These are phyloP conservation scores for Decapterus maruadsi DNA, from an alignment of 2,797 vertebrate species.

Conservation along the genomic window DNA sequence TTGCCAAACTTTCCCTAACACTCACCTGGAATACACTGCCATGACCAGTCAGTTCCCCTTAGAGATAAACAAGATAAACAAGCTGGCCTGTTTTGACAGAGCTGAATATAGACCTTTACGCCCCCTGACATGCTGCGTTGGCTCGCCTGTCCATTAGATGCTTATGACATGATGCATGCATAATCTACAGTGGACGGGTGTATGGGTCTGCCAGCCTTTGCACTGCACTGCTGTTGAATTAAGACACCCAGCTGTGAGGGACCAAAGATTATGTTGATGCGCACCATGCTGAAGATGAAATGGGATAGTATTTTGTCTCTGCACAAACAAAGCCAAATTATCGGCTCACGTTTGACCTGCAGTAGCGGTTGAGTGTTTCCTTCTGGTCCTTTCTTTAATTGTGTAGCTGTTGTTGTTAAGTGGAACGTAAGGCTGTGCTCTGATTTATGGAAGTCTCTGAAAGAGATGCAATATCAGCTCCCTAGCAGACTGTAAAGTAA, in stretches of 20 bases:
- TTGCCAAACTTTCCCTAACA: constrained; percentile 55
- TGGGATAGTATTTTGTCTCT: constrained; percentile 64
- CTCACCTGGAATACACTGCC: constrained; percentile 72
- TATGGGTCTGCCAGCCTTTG: constrained; percentile 49
- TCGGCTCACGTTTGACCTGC: constrained; percentile 59
- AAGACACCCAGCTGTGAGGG: constrained; percentile 61
- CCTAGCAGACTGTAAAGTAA: constrained; percentile 50
- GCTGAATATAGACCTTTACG: constrained; percentile 78
- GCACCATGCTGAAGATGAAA: constrained; percentile 62
- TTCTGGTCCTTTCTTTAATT: constrained; percentile 53
- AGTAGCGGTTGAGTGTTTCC: constrained; percentile 50
- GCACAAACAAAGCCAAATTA: constrained; percentile 71
- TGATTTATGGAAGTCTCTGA: constrained; percentile 48
- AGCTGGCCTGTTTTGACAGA: constrained; percentile 79
- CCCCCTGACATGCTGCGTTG: constrained; percentile 73
- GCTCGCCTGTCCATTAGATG: constrained; percentile 77
- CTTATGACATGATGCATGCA: constrained; percentile 79
- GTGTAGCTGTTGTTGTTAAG: constrained; percentile 26
- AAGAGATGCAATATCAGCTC: constrained; percentile 42
- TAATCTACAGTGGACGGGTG: constrained; percentile 71
- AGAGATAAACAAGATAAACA: constrained; percentile 68
- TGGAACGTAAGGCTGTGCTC: constrained; percentile 35
- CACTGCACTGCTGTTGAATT: constrained; percentile 39
- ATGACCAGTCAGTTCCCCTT: constrained; percentile 58
- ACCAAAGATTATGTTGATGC: constrained; percentile 77